Percentiles rank a stretch among this genome's conserved stretches.
These are phyloP conservation scores for Lutra lutra DNA, from an alignment of 2,797 vertebrate genomes.

Conservation along the genomic window DNA sequence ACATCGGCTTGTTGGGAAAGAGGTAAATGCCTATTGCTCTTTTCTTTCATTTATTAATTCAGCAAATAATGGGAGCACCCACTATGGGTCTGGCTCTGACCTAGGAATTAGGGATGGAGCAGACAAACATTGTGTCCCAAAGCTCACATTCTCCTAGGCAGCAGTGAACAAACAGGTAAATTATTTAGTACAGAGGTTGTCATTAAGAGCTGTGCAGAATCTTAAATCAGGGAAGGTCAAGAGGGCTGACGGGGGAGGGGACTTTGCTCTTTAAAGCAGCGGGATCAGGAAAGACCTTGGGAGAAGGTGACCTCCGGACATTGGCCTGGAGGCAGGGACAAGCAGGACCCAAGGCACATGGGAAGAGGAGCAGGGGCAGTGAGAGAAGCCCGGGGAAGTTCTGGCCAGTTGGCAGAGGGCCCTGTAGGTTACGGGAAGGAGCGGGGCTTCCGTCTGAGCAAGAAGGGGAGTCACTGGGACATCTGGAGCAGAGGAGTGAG, in stretches of 20 bases:
- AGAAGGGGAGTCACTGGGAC: neutral
- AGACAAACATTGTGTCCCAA: neutral
- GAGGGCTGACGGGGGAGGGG: neutral
- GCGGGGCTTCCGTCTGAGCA: neutral
- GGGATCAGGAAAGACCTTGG: neutral
- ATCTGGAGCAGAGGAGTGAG: neutral
- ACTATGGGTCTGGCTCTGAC: neutral
- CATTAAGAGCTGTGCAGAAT: neutral
- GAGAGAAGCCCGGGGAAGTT: neutral
- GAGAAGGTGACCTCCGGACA: neutral
- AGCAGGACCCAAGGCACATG: neutral
- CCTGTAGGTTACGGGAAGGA: neutral
- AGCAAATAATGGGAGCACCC: neutral
- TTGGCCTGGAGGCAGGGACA: neutral
- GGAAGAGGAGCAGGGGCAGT: neutral
- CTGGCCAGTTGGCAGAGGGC: neutral
- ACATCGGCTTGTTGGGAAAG: neutral
- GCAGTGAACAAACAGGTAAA: neutral
- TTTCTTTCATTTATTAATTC: constrained; percentile 1
- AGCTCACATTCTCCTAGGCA: neutral
- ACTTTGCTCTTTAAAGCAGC: neutral
- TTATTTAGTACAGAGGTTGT: neutral
- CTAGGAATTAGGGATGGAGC: neutral
- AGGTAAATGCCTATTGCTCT: neutral
- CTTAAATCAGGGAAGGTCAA: neutral